Conservation (phyloP, 1,140 invertebrate species). For the Euura lappo region DNA sequence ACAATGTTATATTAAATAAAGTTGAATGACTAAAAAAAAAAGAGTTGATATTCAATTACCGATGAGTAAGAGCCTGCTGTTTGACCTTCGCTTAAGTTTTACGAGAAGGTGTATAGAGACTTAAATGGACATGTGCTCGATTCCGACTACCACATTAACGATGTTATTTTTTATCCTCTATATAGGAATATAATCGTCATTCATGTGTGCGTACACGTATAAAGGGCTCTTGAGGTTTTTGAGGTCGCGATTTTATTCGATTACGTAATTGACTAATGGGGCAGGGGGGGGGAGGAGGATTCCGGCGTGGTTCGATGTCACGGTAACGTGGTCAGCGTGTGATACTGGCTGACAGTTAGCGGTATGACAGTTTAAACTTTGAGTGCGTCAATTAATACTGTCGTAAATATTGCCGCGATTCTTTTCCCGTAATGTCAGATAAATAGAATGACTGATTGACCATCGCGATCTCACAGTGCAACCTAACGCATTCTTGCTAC, state of each 20-base stretch:
- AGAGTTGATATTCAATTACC: neutral
- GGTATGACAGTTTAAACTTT: neutral
- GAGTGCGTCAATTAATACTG: neutral
- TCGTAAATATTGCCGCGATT: too few species aligned
- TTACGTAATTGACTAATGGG: constrained; percentile 7
- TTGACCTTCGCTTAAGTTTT: neutral
- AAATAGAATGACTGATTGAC: too few species aligned
- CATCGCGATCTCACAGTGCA: too few species aligned
- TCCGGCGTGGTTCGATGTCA: neutral
- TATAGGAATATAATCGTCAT: too few species aligned
- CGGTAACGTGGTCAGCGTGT: neutral
- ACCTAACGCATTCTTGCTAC: too few species aligned
- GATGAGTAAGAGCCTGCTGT: neutral
- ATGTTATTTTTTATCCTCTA: too few species aligned
- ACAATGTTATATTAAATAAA: too few species aligned
- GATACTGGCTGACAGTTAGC: neutral
- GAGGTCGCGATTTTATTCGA: neutral
- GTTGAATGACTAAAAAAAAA: too few species aligned
- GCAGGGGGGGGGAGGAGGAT: neutral
- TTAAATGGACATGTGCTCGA: neutral
- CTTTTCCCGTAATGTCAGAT: too few species aligned
- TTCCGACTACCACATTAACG: neutral
- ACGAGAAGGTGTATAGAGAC: neutral
- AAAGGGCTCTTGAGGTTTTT: neutral
- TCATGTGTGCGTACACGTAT: too few species aligned